phyloP scores from a whole-genome alignment of 2,797 vertebrate genomes.

The Coilia nasus region DNA sequence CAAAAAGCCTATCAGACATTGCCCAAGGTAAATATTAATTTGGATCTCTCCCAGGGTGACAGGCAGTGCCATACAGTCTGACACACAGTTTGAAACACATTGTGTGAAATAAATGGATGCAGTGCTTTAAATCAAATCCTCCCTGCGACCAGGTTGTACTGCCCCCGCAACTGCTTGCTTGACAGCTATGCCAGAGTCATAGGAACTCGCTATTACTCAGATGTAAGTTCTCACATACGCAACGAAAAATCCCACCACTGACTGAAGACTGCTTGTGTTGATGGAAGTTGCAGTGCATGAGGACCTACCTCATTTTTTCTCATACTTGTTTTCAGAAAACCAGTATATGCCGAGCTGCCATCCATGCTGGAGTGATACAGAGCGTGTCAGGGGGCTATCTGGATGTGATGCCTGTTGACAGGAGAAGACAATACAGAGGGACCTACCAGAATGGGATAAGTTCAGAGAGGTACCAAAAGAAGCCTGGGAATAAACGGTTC shows the following conservation, averaged over 20 bases:
- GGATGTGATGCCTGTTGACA: slow-evolving; percentile 94
- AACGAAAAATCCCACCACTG: background rate
- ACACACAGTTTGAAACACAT: background rate
- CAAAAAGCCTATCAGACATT: slow-evolving; percentile 89
- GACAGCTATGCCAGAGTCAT: slow-evolving; percentile 83
- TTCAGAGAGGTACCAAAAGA: slow-evolving; percentile 85
- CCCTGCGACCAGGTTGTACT: slow-evolving; percentile 82
- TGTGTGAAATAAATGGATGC: background rate
- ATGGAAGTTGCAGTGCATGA: background rate
- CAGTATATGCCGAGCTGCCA: slow-evolving; percentile 91
- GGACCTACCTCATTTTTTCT: background rate
- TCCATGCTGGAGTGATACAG: slow-evolving; percentile 92
- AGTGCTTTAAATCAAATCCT: background rate
- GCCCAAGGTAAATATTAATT: slow-evolving; percentile 83
- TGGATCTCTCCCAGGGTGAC: background rate
- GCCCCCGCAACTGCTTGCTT: slow-evolving; percentile 88
- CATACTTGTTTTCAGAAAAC: slow-evolving; percentile 77
- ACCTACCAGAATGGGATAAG: slow-evolving; percentile 89
- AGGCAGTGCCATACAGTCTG: background rate
- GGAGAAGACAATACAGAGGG: slow-evolving; percentile 82
- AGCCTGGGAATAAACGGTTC: slow-evolving; percentile 18
- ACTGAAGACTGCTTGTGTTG: background rate
- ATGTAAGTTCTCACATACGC: slow-evolving; percentile 80
- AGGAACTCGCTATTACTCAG: slow-evolving; percentile 87
- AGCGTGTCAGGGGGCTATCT: slow-evolving; percentile 89